Conservation (phyloP, 2,113 vertebrate genomes). For the Hyperopisus bebe region DNA sequence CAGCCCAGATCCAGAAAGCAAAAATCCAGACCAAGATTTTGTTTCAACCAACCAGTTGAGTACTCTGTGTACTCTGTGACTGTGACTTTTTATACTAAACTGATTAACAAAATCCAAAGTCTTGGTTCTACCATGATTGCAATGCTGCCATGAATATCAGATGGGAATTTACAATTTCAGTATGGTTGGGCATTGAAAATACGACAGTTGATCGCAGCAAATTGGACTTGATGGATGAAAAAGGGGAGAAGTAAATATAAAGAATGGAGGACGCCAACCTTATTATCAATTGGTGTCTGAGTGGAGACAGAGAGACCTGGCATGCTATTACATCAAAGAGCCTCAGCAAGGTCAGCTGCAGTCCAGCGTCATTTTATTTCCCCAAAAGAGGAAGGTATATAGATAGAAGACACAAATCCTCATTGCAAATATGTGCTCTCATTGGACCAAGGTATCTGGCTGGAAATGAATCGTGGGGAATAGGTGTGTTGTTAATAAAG, state of each 20-base stretch:
- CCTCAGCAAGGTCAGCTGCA: background rate
- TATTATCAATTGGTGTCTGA: slow-evolving; percentile 9
- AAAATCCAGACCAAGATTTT: background rate
- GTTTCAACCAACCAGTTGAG: background rate
- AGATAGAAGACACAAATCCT: background rate
- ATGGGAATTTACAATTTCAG: background rate
- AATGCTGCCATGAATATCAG: background rate
- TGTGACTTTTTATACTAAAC: background rate
- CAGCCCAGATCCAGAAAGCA: background rate
- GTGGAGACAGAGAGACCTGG: background rate
- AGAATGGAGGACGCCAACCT: background rate
- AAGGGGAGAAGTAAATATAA: background rate
- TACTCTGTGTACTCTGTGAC: background rate
- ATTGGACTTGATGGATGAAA: background rate
- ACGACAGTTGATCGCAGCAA: background rate
- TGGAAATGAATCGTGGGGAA: background rate
- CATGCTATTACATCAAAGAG: background rate
- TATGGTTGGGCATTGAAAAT: background rate
- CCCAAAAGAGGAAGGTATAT: background rate
- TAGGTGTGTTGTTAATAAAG: background rate
- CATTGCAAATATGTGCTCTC: background rate
- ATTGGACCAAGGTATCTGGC: background rate
- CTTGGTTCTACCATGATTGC: background rate
- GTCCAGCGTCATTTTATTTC: background rate
- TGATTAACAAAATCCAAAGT: background rate